Evolutionary conservation across 1,140 invertebrate species (phyloP).

Genomic region (Cepaea nemoralis): DNA sequence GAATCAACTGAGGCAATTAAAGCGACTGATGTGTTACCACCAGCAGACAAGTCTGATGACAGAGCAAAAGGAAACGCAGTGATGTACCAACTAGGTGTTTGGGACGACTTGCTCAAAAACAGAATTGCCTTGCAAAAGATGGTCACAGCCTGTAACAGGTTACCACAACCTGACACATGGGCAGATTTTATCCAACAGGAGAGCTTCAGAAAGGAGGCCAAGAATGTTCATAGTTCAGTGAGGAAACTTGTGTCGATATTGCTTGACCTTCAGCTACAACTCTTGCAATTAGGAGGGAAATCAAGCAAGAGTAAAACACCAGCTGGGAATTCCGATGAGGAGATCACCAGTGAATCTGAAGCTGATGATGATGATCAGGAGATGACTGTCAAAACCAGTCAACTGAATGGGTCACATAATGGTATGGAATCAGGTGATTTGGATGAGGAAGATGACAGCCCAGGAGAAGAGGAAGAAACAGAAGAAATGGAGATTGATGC

Average conservation of each 20-base stretch:
- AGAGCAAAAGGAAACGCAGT: constrained; percentile 34
- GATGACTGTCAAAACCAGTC: neutral
- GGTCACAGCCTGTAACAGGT: constrained; percentile 6
- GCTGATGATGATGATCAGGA: neutral
- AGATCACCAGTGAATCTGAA: constrained; percentile 40
- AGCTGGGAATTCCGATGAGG: constrained; percentile 22
- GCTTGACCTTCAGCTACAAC: neutral
- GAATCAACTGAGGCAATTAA: neutral
- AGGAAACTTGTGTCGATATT: constrained; percentile 13
- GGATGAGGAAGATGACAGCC: too few relatives aligned
- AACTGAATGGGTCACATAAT: neutral
- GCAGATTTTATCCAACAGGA: neutral
- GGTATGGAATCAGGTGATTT: neutral
- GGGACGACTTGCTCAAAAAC: constrained; percentile 29
- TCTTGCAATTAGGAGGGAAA: neutral
- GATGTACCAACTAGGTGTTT: constrained; percentile 13
- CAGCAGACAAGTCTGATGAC: constrained; percentile 23
- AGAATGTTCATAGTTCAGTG: constrained; percentile 22
- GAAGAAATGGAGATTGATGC: neutral
- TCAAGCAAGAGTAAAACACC: neutral
- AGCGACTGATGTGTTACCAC: neutral
- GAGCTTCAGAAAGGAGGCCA: constrained; percentile 22
- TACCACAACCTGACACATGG: constrained; percentile 28
- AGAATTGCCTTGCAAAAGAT: constrained; percentile 28
- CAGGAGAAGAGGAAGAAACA: neutral